Evolutionary conservation across 2,113 vertebrate species (phyloP).

Genomic region (Python bivittatus): DNA sequence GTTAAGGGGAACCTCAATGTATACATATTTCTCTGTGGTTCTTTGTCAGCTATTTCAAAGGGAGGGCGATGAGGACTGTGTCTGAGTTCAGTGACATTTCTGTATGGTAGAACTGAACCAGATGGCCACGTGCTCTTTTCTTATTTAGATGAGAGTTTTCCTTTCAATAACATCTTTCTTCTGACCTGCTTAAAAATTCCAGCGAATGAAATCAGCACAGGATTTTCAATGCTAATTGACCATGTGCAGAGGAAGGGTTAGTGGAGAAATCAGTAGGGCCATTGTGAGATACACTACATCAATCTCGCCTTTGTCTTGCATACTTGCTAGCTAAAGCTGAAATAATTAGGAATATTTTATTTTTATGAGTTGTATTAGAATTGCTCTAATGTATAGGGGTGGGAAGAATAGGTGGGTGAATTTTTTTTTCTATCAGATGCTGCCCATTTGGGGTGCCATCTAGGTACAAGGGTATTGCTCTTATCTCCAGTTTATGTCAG

Average conservation of each 20-base stretch:
- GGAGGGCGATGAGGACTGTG: constrained; percentile 50
- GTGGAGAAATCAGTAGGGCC: constrained; percentile 74
- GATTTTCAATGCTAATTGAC: constrained; percentile 85
- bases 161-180: constrained; percentile 88
- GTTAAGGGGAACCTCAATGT: constrained; percentile 51
- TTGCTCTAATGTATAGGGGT: constrained; percentile 18
- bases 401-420: background rate
- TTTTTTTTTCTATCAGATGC: background rate
- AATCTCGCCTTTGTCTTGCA: constrained; percentile 75
- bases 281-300: constrained; percentile 75
- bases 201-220: constrained; percentile 81
- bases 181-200: constrained; percentile 84
- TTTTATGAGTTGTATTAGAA: constrained; percentile 58
- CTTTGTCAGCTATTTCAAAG: constrained; percentile 58
- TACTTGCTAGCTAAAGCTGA: constrained; percentile 63
- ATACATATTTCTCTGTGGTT: constrained; percentile 63
- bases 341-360: constrained; percentile 69
- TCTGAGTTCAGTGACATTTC: constrained; percentile 71
- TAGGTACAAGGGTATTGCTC: background rate
- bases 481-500: background rate
- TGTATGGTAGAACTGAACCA: constrained; percentile 71
- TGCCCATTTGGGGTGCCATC: background rate
- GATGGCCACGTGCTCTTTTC: constrained; percentile 79
- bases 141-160: constrained; percentile 85
- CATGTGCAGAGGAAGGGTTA: constrained; percentile 78